A percentile compares a stretch with the other conserved stretches of the same genome.
Conservation (phyloP, 2,888 invertebrate species). For the Bhutanitis thaidina region DNA sequence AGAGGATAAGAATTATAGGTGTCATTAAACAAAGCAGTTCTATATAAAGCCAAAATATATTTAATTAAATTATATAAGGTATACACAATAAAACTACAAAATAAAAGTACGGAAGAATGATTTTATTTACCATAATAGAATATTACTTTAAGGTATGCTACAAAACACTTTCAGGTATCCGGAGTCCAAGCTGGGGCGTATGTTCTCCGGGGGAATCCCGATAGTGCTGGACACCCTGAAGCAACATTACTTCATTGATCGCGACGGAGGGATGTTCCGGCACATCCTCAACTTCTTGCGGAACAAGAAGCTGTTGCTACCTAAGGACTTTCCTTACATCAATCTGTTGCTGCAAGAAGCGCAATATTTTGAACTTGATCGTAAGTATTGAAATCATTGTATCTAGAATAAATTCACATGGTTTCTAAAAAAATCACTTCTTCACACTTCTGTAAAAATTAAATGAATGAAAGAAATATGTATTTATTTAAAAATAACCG, state of each 20-base stretch:
- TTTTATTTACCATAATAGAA: too few species aligned
- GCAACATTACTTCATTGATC: slow-evolving; percentile 99
- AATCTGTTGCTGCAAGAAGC: slow-evolving; percentile 95
- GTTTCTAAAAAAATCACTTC: too few species aligned
- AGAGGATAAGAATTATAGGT: too few species aligned
- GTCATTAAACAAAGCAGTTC: too few species aligned
- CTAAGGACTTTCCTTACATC: slow-evolving; percentile 91
- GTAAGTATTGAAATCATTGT: slow-evolving; percentile 77
- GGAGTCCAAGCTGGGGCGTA: slow-evolving; percentile 93
- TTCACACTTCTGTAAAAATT: too few species aligned
- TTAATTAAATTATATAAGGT: too few species aligned
- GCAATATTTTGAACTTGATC: slow-evolving; percentile 92
- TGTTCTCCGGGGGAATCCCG: slow-evolving; percentile 97
- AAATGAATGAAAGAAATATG: too few species aligned
- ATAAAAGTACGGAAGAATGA: too few species aligned
- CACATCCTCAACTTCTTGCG: slow-evolving; percentile 98
- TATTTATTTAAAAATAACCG: too few species aligned
- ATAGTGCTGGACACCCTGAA: slow-evolving; percentile 97
- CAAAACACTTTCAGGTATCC: slow-evolving; percentile 86
- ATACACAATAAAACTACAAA: too few species aligned
- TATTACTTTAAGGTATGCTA: neutral
- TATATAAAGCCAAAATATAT: too few species aligned
- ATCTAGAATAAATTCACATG: too few species aligned
- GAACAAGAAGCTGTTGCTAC: slow-evolving; percentile 91
- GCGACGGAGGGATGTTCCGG: slow-evolving; percentile 98